Evolutionary conservation across 2,113 vertebrate genomes (phyloP).

Genomic region (Pituophis catenifer): DNA sequence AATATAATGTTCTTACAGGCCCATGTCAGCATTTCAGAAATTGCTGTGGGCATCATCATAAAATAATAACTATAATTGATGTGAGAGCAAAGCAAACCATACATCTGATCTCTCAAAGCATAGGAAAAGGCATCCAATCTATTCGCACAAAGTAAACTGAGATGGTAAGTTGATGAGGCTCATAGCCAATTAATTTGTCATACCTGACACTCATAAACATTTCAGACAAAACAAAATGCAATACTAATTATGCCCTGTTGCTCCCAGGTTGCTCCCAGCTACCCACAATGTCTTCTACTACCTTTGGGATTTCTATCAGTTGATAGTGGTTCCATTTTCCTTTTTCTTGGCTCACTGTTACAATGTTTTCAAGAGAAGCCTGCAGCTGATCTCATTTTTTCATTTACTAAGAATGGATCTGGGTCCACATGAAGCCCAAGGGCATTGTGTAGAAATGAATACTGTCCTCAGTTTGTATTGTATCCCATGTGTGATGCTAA

Average conservation of each 20-base stretch:
- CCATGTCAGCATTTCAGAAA: neutral
- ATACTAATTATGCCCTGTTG: neutral
- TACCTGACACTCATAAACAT: neutral
- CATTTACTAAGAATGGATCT: neutral
- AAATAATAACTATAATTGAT: neutral
- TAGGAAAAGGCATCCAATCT: neutral
- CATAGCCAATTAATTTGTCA: neutral
- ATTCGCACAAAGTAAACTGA: neutral
- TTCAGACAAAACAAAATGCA: neutral
- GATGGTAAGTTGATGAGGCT: neutral
- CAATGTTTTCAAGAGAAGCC: neutral
- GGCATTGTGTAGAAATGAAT: neutral
- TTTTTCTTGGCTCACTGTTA: neutral
- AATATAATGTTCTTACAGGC: neutral
- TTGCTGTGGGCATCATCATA: neutral
- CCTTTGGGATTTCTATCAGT: too few relatives aligned
- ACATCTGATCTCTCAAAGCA: neutral
- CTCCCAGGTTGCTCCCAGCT: neutral
- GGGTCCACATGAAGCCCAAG: neutral
- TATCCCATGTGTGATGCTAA: neutral
- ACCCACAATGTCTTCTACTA: neutral
- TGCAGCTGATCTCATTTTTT: neutral
- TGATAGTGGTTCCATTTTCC: neutral
- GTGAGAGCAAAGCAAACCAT: neutral
- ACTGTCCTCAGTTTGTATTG: neutral